Conservation (phyloP, 2,888 invertebrate genomes). For the Hyles lineata region DNA sequence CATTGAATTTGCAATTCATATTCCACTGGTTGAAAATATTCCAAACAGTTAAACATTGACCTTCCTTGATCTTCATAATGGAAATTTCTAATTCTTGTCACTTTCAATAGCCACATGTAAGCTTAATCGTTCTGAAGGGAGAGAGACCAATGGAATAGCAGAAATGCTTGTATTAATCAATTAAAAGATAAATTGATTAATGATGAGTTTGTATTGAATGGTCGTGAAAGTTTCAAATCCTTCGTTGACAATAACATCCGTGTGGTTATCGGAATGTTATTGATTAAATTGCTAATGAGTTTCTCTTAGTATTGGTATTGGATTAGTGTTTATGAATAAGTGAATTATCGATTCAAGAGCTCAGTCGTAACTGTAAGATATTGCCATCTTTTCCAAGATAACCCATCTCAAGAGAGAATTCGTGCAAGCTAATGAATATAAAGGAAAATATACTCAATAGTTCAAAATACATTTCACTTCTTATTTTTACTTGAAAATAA, state of each 20-base stretch:
- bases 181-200: constrained; percentile 5
- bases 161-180: constrained; percentile 11
- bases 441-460: too few species aligned
- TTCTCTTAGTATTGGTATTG: background rate
- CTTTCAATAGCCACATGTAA: background rate
- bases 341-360: background rate
- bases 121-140: background rate
- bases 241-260: background rate
- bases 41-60: background rate
- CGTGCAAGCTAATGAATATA: too few species aligned
- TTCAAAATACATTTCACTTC: too few species aligned
- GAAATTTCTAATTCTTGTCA: constrained; percentile 15
- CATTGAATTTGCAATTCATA: too few species aligned
- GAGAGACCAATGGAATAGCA: background rate
- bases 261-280: background rate
- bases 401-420: too few species aligned
- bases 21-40: background rate
- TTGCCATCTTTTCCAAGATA: too few species aligned
- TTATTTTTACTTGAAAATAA: too few species aligned
- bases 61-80: constrained; percentile 4
- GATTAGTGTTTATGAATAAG: background rate
- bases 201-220: constrained; percentile 2
- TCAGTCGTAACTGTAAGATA: background rate
- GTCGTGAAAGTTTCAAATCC: background rate
- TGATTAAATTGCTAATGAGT: background rate